These are phyloP conservation scores for Enhydra lutris DNA, from an alignment of 2,113 vertebrate species.

Conservation along the genomic window DNA sequence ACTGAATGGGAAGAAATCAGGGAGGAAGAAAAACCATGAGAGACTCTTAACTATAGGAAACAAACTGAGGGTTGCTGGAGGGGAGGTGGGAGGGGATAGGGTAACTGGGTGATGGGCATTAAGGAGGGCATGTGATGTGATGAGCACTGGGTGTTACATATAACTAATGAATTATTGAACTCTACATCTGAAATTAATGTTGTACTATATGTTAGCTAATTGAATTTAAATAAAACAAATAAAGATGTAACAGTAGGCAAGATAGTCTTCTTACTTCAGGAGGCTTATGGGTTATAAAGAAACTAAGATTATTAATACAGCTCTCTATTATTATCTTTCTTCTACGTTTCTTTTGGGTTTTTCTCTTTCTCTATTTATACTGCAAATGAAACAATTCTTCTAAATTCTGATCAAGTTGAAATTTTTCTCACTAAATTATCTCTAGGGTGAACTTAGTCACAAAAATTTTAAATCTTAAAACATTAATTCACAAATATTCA, in stretches of 20 bases:
- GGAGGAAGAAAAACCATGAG: neutral
- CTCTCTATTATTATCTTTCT: neutral
- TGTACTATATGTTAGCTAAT: neutral
- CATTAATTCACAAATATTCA: neutral
- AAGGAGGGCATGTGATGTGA: neutral
- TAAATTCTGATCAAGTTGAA: neutral
- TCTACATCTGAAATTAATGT: neutral
- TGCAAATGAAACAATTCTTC: neutral
- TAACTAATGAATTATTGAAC: neutral
- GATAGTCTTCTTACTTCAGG: neutral
- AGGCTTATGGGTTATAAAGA: neutral
- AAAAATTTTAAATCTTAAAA: neutral
- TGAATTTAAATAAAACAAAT: neutral
- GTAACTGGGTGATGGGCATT: neutral
- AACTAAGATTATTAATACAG: neutral
- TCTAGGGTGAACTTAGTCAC: neutral
- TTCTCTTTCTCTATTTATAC: neutral
- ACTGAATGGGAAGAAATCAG: neutral
- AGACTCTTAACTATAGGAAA: neutral
- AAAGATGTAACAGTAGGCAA: neutral
- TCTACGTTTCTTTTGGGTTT: neutral
- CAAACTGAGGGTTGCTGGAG: neutral
- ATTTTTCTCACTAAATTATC: neutral
- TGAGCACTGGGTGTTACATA: neutral
- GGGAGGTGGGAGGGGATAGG: no score